A percentile compares a stretch with the other conserved stretches of the same genome.
Conservation (phyloP, 2,113 vertebrate species). For the Pituophis catenifer region DNA sequence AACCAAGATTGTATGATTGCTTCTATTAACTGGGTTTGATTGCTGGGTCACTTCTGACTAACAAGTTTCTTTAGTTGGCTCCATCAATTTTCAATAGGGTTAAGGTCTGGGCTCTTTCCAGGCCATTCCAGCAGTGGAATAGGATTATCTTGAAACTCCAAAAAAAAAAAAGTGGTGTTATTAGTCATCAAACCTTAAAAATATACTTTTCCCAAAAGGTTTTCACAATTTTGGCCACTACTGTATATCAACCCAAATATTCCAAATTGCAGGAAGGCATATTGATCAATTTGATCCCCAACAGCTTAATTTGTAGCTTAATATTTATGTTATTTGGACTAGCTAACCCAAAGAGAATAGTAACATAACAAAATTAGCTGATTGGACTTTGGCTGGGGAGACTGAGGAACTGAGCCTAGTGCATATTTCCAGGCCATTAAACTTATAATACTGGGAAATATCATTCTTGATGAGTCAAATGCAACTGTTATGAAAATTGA, state of each 20-base stretch:
- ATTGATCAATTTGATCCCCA: neutral
- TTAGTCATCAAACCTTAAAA: no score
- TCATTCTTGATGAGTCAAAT: neutral
- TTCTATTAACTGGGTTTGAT: no score
- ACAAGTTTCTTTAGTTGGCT: no score
- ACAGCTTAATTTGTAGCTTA: neutral
- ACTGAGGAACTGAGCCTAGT: neutral
- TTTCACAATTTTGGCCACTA: no score
- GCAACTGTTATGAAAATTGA: neutral
- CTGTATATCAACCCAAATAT: neutral
- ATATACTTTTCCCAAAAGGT: no score
- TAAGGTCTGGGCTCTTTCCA: no score
- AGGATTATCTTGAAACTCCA: no score
- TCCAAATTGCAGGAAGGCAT: neutral
- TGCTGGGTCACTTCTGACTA: no score
- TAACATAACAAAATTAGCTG: neutral
- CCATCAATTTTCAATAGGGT: no score
- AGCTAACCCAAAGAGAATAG: neutral
- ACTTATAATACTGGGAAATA: neutral
- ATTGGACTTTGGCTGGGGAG: neutral
- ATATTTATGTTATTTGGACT: neutral
- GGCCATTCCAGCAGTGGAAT: no score
- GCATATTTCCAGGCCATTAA: neutral
- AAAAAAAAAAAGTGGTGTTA: no score
- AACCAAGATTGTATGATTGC: no score